Conservation (phyloP, 2,113 vertebrate genomes). For the Apus apus region DNA sequence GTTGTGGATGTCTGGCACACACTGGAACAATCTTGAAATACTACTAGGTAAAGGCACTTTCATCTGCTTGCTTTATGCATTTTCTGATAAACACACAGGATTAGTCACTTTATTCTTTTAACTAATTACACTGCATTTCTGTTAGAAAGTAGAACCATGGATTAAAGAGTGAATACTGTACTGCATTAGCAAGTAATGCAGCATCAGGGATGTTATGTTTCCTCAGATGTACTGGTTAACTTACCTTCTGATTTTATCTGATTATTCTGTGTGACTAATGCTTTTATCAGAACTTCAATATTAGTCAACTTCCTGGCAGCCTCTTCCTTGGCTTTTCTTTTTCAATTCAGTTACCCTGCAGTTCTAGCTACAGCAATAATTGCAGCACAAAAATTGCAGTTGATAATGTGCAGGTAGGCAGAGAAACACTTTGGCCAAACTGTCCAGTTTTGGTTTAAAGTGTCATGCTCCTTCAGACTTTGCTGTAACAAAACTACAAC, state of each 20-base stretch:
- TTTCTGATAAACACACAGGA: background rate
- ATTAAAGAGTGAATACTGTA: background rate
- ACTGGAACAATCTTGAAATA: conserved; percentile 2
- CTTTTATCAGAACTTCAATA: conserved; percentile 25
- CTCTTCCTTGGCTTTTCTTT: background rate
- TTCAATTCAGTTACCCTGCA: background rate
- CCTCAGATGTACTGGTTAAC: background rate
- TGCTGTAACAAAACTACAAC: background rate
- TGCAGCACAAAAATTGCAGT: background rate
- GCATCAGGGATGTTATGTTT: background rate
- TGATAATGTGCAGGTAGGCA: background rate
- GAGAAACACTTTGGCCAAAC: background rate
- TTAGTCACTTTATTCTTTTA: conserved; percentile 19
- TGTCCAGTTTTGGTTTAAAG: background rate
- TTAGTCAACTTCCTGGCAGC: background rate
- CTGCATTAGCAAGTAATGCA: background rate
- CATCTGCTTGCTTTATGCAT: background rate
- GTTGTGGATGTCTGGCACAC: background rate
- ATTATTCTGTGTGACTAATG: conserved; percentile 3
- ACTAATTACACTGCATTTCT: background rate
- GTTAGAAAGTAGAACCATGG: background rate
- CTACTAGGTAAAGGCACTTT: background rate
- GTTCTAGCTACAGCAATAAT: background rate
- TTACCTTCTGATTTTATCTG: conserved; percentile 14
- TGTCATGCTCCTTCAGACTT: background rate